Evolutionary conservation across 2,113 vertebrate species (phyloP), one percentile per base, ranked within the genome.

Genomic region (Pavo muticus): DNA sequence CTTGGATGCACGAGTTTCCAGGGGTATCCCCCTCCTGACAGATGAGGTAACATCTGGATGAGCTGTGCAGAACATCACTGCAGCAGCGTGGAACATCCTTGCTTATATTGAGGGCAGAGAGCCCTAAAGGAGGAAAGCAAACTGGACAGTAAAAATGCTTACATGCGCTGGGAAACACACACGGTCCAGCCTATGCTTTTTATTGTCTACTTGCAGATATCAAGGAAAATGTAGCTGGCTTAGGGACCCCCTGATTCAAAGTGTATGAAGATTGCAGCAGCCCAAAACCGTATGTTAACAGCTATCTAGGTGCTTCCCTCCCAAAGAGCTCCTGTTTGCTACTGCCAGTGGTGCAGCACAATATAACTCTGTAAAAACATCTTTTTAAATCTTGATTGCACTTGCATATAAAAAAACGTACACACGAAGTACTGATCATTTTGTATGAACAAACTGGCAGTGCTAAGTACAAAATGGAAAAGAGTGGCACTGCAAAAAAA

Each of bases 241-340:
- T 44, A 42, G 44, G 4, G 7, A 21, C 21, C 14, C 35, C 40
- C 60, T 72, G 20, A 5, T 87, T 78, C 48, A 52, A 69, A 69
- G 16, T 2, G 1, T 40, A 18, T 39, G 40, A 73, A 87, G 48
- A 90, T 89, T 60, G 45, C 1, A 29, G 21, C 3, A 8, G 5
- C 21, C 63, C 87, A 70, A 85, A 79, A 91, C 83, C 5, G 1
- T 20, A 29, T 45, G 13, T 27, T 69, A 50, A 61, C 30, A 56
- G 1, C 10, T 50, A 4, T 12, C 25, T 21, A 0, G 0, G 20
- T 25, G 20, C 4, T 77, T 84, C 57, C 13, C 63, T 82, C 23
- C 6, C 37, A 73, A 4, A 84, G 10, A 80, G 6, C 3, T 10
- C 8, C 7, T 1, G 3, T 7, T 48, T 64, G 35, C 30, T 72